phyloP scores from a whole-genome alignment of 2,888 invertebrate species.

The Callyntrura sp. region DNA sequence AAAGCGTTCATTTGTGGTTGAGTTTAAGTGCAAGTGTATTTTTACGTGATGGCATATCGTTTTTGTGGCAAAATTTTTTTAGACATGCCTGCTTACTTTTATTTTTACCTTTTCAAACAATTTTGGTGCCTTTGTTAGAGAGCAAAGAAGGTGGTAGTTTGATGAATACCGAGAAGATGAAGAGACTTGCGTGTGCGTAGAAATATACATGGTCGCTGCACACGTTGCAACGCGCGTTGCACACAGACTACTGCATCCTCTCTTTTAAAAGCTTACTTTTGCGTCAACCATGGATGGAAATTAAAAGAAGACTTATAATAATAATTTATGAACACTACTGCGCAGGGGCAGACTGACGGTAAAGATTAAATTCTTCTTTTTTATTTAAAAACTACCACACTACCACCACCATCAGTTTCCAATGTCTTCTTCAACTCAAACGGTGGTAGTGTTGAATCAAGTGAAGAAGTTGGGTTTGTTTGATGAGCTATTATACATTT shows the following conservation, averaged over 20 bases:
- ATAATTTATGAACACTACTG: constrained; percentile 14
- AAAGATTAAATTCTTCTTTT: background rate
- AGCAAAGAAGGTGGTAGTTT: background rate
- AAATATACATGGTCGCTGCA: background rate
- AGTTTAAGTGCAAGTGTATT: constrained; percentile 1
- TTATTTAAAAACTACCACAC: background rate
- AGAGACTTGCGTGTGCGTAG: background rate
- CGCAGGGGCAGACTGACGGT: background rate
- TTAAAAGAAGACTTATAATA: constrained; percentile 18
- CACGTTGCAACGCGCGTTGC: background rate
- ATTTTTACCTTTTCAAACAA: constrained; percentile 45
- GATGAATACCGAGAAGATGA: background rate
- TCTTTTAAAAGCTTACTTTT: background rate
- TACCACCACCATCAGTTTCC: background rate
- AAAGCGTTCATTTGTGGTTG: background rate
- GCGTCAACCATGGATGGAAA: constrained; percentile 5
- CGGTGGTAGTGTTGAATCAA: background rate
- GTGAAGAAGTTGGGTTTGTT: constrained; percentile 2
- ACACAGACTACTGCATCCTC: background rate
- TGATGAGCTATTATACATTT: constrained; percentile 12
- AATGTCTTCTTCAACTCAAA: background rate
- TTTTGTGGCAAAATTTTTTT: constrained; percentile 42
- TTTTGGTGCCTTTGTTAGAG: constrained; percentile 18
- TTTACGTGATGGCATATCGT: constrained; percentile 17
- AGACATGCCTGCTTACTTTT: constrained; percentile 34